Conservation (phyloP, 2,113 vertebrate genomes). For the Scomber japonicus region DNA sequence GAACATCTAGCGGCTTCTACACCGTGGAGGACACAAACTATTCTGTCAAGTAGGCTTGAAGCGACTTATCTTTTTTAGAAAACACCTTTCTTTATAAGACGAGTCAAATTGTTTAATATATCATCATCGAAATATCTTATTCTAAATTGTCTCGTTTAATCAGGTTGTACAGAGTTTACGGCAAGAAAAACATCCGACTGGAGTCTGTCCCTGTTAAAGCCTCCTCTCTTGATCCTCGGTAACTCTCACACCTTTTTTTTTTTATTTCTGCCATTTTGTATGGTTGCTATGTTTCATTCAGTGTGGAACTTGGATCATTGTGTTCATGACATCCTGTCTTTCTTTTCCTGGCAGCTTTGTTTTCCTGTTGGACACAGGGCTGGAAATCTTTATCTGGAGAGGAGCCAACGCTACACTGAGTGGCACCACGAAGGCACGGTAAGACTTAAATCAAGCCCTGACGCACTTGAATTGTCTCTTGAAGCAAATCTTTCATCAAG, state of each 20-base stretch:
- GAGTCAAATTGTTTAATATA: no score
- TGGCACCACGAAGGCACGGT: conserved; percentile 97
- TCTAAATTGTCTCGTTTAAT: background rate
- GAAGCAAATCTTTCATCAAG: no score
- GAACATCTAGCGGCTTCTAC: conserved; percentile 95
- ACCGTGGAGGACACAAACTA: conserved; percentile 94
- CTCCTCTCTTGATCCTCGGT: conserved; percentile 94
- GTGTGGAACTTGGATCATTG: background rate
- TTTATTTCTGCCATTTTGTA: background rate
- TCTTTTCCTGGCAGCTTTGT: conserved; percentile 87
- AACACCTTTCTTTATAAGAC: background rate
- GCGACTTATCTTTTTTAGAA: background rate
- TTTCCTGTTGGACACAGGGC: conserved; percentile 92
- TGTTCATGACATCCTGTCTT: conserved; percentile 5
- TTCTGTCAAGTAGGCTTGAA: conserved; percentile 85
- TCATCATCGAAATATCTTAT: background rate
- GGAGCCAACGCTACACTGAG: conserved; percentile 92
- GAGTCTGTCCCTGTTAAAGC: conserved; percentile 92
- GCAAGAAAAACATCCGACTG: conserved; percentile 95
- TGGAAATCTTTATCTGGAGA: conserved; percentile 93
- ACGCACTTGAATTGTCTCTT: background rate
- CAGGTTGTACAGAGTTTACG: conserved; percentile 96
- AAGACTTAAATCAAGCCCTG: conserved; percentile 1
- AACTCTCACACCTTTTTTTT: conserved; percentile 17
- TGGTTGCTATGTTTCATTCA: background rate